These are phyloP conservation scores for Drosophila bifasciata DNA, from an alignment of 1,140 invertebrate species.

Conservation along the genomic window DNA sequence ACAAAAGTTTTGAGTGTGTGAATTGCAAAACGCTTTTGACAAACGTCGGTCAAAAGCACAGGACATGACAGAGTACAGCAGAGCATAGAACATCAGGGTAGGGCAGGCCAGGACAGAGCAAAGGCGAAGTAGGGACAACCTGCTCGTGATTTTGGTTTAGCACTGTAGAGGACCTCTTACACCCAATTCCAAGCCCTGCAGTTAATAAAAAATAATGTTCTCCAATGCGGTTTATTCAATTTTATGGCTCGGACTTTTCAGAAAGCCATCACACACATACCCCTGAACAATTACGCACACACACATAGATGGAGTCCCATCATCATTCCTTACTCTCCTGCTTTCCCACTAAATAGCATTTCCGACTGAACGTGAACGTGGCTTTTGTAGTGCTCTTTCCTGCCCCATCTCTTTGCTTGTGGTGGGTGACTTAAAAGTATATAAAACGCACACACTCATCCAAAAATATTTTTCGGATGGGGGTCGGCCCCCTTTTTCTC, in stretches of 20 bases:
- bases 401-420: conserved; percentile 24
- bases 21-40: conserved; percentile 81
- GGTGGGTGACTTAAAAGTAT: too few relatives aligned
- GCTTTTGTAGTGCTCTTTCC: conserved; percentile 11
- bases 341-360: too few relatives aligned
- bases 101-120: conserved; percentile 17
- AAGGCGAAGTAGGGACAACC: conserved; percentile 60
- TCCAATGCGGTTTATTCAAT: conserved; percentile 82
- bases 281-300: conserved; percentile 33
- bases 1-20: conserved; percentile 62
- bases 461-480: conserved; percentile 44
- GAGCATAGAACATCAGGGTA: conserved; percentile 10
- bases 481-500: too few relatives aligned
- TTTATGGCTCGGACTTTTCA: conserved; percentile 80
- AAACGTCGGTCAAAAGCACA: conserved; percentile 78
- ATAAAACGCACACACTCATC: too few relatives aligned
- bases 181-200: conserved; percentile 39
- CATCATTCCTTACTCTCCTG: too few relatives aligned
- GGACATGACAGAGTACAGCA: conserved; percentile 44
- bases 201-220: conserved; percentile 82
- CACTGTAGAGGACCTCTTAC: conserved; percentile 55
- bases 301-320: too few relatives aligned
- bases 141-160: conserved; percentile 77
- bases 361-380: conserved; percentile 74
- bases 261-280: conserved; percentile 64